A percentile compares a stretch with the other conserved stretches of the same genome.
These are phyloP conservation scores for Colaptes auratus DNA, from an alignment of 2,113 vertebrate genomes.

Conservation along the genomic window DNA sequence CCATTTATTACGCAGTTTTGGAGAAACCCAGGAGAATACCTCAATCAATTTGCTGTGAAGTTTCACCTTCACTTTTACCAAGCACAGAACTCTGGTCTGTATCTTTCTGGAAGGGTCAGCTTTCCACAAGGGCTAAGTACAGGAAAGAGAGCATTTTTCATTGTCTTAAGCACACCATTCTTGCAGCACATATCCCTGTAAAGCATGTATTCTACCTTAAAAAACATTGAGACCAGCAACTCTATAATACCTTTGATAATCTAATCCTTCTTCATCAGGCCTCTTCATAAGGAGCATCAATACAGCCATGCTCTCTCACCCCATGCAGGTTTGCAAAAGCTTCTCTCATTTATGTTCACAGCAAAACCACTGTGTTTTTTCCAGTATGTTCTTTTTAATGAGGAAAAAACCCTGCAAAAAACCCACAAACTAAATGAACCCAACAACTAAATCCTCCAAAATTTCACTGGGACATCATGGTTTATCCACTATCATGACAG, in stretches of 20 bases:
- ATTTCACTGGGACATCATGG: not conserved
- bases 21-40: conserved; percentile 39
- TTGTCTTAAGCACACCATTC: not conserved
- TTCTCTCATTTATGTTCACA: not conserved
- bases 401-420: not conserved
- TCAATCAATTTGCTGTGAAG: conserved; percentile 8
- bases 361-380: not conserved
- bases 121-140: not conserved
- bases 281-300: not conserved
- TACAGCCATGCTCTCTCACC: too few species aligned
- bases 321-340: not conserved
- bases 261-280: not conserved
- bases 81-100: not conserved
- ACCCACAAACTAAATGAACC: fast-evolving
- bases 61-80: conserved; percentile 21
- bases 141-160: not conserved
- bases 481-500: not conserved
- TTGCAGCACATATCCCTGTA: not conserved
- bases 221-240: not conserved
- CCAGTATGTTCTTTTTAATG: not conserved
- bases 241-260: not conserved
- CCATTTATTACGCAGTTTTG: conserved; percentile 13
- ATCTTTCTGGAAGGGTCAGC: not conserved
- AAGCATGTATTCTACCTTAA: not conserved
- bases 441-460: not conserved